phyloP scores from a whole-genome alignment of 2,888 invertebrate genomes.

The Melanchra persicariae region DNA sequence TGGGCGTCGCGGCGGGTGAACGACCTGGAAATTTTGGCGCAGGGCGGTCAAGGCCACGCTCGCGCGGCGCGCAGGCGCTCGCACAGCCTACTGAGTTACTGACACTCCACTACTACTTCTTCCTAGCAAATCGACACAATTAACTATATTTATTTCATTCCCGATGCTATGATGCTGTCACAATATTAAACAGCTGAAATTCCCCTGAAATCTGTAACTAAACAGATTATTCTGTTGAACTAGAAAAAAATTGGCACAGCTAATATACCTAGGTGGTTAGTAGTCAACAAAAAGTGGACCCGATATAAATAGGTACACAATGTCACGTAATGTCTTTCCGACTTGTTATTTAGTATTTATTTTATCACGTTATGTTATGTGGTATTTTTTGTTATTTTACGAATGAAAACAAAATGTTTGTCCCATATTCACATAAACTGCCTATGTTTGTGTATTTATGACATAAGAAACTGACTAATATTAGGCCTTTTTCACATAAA shows the following conservation, averaged over 20 bases:
- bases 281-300: conserved; percentile 18
- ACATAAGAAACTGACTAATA: neutral
- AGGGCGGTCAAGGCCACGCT: conserved; percentile 89
- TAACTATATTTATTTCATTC: conserved; percentile 2
- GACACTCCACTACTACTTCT: conserved; percentile 42
- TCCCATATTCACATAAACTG: conserved; percentile 28
- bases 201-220: conserved; percentile 6
- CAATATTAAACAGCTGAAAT: conserved; percentile 6
- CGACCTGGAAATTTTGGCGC: conserved; percentile 90
- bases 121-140: conserved; percentile 25
- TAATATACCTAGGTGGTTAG: conserved; percentile 1
- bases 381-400: conserved; percentile 39
- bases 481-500: neutral
- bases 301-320: conserved; percentile 30
- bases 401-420: conserved; percentile 38
- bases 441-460: neutral
- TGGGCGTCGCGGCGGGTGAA: conserved; percentile 88
- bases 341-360: conserved; percentile 21
- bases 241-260: conserved; percentile 53
- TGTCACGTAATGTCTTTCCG: conserved; percentile 28
- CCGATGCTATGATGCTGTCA: neutral
- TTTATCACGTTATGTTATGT: conserved; percentile 34
- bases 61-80: conserved; percentile 79
- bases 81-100: conserved; percentile 68
- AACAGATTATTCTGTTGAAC: conserved; percentile 5